Evolutionary conservation across 2,888 invertebrate species (phyloP).

Genomic region (Teleogryllus oceanicus): DNA sequence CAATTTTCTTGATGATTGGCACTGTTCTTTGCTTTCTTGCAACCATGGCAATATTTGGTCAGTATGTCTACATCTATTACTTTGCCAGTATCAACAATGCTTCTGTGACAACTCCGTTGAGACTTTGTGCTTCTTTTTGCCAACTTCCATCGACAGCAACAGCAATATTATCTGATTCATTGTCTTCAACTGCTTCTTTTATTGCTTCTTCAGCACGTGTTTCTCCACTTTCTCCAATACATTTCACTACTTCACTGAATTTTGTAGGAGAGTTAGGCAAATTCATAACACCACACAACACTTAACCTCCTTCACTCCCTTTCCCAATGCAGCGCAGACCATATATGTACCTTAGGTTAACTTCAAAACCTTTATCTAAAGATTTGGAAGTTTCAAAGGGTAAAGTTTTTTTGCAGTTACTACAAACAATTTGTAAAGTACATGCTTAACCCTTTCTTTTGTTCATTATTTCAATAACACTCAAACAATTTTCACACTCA

Average conservation of each 20-base stretch:
- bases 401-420: neutral
- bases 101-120: conserved; percentile 29
- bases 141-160: conserved; percentile 27
- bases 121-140: conserved; percentile 24
- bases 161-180: conserved; percentile 4
- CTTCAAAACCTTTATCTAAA: too few species aligned
- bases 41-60: neutral
- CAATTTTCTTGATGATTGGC: conserved; percentile 21
- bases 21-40: neutral
- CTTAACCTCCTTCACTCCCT: too few species aligned
- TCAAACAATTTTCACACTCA: too few species aligned
- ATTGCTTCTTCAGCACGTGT: neutral
- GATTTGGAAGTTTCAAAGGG: too few species aligned
- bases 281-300: too few species aligned
- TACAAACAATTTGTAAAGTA: neutral
- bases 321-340: too few species aligned
- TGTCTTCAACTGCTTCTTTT: conserved; percentile 23
- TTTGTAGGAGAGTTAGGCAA: too few species aligned
- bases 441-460: neutral
- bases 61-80: conserved; percentile 12
- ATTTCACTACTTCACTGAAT: too few species aligned
- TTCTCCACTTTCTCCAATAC: too few species aligned
- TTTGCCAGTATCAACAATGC: conserved; percentile 22
- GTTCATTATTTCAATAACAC: neutral
- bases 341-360: too few species aligned